A percentile compares a stretch with the other conserved stretches of the same genome.
Evolutionary conservation across 1,140 invertebrate genomes (phyloP).

Genomic region (Microplitis demolitor): DNA sequence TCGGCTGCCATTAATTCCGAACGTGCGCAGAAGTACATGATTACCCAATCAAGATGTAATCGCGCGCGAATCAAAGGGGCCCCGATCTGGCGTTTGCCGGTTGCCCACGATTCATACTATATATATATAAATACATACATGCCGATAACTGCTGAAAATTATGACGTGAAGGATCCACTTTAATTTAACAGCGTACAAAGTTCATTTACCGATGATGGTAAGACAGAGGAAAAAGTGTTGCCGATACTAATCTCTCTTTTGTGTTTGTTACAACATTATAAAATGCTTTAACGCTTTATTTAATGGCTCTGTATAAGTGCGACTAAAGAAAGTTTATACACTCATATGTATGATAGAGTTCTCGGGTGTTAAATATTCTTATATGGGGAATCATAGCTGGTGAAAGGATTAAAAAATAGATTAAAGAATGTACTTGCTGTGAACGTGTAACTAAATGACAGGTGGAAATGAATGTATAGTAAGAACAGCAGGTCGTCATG

Average conservation of each 20-base stretch:
- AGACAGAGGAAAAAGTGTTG: not conserved
- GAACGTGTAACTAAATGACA: no score
- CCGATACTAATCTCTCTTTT: not conserved
- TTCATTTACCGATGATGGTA: not conserved
- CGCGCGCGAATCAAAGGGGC: not conserved
- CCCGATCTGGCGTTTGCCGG: not conserved
- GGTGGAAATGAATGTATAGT: not conserved
- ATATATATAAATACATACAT: not conserved
- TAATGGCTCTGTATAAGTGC: no score
- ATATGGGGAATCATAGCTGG: no score
- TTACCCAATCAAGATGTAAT: slow-evolving; percentile 25
- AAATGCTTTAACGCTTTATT: not conserved
- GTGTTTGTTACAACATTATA: not conserved
- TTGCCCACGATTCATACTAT: no score
- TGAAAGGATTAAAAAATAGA: no score
- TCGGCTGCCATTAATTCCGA: slow-evolving; percentile 9
- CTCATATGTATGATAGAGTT: no score
- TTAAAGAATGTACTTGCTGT: no score
- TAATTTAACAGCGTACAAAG: slow-evolving; percentile 5
- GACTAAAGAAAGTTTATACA: no score
- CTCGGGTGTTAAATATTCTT: no score
- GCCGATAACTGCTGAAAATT: not conserved
- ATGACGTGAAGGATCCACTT: not conserved
- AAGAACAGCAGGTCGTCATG: not conserved
- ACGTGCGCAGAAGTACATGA: slow-evolving; percentile 23